phyloP scores from a whole-genome alignment of 2,113 vertebrate species.

The Atractosteus spatula region DNA sequence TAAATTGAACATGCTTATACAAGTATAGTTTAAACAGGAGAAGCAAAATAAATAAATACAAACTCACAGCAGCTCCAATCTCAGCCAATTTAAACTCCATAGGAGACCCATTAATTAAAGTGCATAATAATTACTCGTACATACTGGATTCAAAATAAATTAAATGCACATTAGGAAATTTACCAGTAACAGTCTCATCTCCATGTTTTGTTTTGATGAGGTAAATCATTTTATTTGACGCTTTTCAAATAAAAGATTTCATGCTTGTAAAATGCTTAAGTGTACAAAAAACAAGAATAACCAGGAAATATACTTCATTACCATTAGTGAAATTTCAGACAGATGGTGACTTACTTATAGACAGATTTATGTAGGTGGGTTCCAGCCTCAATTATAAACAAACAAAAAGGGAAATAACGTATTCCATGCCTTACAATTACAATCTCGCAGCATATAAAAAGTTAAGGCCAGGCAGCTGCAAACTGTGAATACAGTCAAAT shows the following conservation, averaged over 20 bases:
- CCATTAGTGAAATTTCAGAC: slow-evolving; percentile 3
- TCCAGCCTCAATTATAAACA: background rate
- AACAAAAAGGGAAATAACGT: background rate
- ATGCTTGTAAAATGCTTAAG: slow-evolving; percentile 16
- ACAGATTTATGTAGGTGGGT: slow-evolving; percentile 4
- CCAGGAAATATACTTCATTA: slow-evolving; percentile 15
- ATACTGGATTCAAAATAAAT: slow-evolving; percentile 13
- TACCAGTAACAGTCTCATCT: background rate
- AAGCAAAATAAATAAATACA: too few species aligned
- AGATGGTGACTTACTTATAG: slow-evolving; percentile 4
- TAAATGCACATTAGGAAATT: slow-evolving; percentile 9
- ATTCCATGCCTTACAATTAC: background rate
- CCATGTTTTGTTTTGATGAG: background rate
- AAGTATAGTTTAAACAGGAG: background rate
- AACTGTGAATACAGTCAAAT: background rate
- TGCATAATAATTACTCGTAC: background rate
- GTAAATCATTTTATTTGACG: background rate
- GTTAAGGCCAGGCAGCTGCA: background rate
- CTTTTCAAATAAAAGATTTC: slow-evolving; percentile 11
- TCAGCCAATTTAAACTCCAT: background rate
- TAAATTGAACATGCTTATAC: background rate
- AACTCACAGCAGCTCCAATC: background rate
- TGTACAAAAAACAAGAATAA: slow-evolving; percentile 10
- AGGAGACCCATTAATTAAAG: slow-evolving; percentile 2
- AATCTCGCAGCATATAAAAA: background rate